These are phyloP conservation scores for Pandemis heparana DNA, from an alignment of 2,888 invertebrate species.

Conservation along the genomic window DNA sequence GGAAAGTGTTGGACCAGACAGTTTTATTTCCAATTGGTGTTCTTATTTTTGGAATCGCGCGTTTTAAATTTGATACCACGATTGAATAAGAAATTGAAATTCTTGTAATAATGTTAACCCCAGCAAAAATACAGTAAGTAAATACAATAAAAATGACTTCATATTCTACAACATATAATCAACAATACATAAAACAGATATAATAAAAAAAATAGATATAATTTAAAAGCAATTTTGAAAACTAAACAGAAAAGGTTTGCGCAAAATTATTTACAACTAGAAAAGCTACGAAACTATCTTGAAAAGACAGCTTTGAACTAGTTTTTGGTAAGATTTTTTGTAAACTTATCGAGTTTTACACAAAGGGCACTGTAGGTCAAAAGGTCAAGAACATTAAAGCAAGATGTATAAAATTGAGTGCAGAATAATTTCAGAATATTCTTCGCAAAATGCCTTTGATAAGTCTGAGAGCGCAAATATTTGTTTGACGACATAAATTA, in stretches of 20 bases:
- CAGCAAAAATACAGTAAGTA: too few species aligned
- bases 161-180: too few species aligned
- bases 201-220: too few species aligned
- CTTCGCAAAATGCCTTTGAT: conserved; percentile 13
- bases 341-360: not conserved
- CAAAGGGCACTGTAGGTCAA: not conserved
- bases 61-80: not conserved
- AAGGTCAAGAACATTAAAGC: not conserved
- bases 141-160: too few species aligned
- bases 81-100: not conserved
- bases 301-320: not conserved
- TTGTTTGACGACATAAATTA: conserved; percentile 15
- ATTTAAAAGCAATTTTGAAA: too few species aligned
- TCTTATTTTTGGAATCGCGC: not conserved
- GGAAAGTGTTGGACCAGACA: not conserved
- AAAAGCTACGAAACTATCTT: too few species aligned
- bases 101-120: not conserved
- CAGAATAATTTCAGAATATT: conserved; percentile 1
- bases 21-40: not conserved
- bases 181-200: too few species aligned
- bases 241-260: too few species aligned
- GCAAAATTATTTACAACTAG: too few species aligned
- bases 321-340: too few species aligned
- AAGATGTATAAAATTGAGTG: not conserved
- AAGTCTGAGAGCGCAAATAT: conserved; percentile 1